These are phyloP conservation scores for Odobenus rosmarus DNA, from an alignment of 2,113 vertebrate genomes.

Conservation along the genomic window DNA sequence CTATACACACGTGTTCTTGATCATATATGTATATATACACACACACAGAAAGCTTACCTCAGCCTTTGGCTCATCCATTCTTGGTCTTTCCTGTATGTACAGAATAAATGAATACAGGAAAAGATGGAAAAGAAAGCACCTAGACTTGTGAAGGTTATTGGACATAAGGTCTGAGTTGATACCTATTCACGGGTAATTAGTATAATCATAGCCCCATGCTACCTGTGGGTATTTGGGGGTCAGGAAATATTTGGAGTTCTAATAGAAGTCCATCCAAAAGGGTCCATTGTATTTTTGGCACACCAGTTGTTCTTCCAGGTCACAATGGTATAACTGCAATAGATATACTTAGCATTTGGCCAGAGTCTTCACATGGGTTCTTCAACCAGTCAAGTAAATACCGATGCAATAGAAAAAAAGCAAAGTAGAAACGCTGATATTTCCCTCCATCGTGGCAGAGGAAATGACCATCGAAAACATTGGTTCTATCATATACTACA, in stretches of 20 bases:
- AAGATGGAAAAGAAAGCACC: not conserved
- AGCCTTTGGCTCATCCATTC: not conserved
- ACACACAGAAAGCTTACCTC: not conserved
- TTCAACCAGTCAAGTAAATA: not conserved
- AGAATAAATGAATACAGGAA: not conserved
- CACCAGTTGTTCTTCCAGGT: not conserved
- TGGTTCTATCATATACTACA: not conserved
- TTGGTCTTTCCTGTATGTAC: not conserved
- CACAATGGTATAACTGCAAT: not conserved
- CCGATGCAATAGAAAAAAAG: not conserved
- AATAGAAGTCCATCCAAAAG: not conserved
- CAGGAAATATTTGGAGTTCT: not conserved
- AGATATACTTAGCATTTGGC: not conserved
- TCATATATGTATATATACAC: not conserved
- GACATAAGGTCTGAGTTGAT: not conserved
- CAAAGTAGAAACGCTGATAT: not conserved
- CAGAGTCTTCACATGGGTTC: not conserved
- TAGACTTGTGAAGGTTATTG: not conserved
- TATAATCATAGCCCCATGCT: not conserved
- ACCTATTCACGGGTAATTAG: not conserved
- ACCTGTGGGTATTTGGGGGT: not conserved
- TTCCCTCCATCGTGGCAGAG: not conserved
- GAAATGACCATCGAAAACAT: not conserved
- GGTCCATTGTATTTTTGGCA: not conserved
- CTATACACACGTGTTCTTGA: not conserved